Evolutionary conservation across 2,113 vertebrate genomes (phyloP).

Genomic region (Erpornis zantholeuca): DNA sequence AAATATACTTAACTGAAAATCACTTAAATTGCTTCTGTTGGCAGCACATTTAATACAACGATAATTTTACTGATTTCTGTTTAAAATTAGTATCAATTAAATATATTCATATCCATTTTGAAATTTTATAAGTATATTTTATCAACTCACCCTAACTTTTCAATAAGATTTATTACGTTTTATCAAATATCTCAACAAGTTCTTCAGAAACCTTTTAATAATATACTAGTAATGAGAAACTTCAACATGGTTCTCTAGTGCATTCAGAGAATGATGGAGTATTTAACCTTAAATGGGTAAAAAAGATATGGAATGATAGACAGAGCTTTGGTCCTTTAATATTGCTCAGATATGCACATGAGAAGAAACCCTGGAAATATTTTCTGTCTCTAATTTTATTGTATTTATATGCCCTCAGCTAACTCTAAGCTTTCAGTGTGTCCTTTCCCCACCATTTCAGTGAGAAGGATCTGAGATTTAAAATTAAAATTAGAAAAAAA

Average conservation of each 20-base stretch:
- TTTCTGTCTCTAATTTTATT: neutral
- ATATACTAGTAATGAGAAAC: neutral
- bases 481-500: neutral
- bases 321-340: conserved; percentile 27
- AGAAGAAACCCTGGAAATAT: neutral
- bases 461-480: conserved; percentile 8
- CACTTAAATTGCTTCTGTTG: neutral
- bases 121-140: neutral
- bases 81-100: neutral
- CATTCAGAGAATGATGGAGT: neutral
- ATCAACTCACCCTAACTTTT: neutral
- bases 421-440: neutral
- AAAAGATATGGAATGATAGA: neutral
- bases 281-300: conserved; percentile 38
- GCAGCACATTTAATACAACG: neutral
- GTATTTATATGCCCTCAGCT: neutral
- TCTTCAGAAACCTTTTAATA: conserved; percentile 12
- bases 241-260: neutral
- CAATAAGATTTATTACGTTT: neutral
- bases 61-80: neutral
- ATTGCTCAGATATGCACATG: neutral
- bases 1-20: neutral
- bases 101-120: neutral
- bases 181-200: conserved; percentile 5
- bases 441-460: neutral